A percentile compares a stretch with the other conserved stretches of the same genome.
These are phyloP conservation scores for Phymastichus coffea DNA, from an alignment of 1,140 invertebrate genomes.

Conservation along the genomic window DNA sequence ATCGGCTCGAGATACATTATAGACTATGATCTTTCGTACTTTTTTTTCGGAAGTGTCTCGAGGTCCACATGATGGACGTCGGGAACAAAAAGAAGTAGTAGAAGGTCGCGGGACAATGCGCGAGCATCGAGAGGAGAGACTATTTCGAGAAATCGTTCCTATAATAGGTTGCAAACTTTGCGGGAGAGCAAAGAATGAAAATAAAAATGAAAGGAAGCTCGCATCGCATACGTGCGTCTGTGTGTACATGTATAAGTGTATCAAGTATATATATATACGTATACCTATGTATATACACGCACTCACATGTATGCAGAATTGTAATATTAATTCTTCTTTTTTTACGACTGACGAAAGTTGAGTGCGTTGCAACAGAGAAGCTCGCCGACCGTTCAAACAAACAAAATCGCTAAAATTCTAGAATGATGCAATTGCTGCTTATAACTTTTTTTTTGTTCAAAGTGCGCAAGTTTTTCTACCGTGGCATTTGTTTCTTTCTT, in stretches of 20 bases:
- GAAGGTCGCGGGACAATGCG: no score
- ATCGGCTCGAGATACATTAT: no score
- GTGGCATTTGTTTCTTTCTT: no score
- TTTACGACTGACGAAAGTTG: constrained; percentile 19
- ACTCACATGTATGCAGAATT: constrained; percentile 4
- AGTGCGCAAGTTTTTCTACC: no score
- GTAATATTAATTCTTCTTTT: constrained; percentile 20
- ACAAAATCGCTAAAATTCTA: no score
- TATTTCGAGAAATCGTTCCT: constrained; percentile 29
- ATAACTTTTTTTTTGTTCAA: no score
- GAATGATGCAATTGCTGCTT: no score
- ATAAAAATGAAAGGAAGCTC: no score
- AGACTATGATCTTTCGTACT: constrained; percentile 26
- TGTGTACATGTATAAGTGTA: neutral
- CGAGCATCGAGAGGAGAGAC: constrained; percentile 13
- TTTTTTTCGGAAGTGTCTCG: no score
- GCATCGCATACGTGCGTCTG: neutral
- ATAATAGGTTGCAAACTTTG: constrained; percentile 27
- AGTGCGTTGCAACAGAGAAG: constrained; percentile 1
- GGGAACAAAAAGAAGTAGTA: no score
- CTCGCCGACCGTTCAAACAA: no score
- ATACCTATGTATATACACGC: neutral
- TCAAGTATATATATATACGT: neutral
- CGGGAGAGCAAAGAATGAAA: constrained; percentile 21
- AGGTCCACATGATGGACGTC: no score